Evolutionary conservation across 2,888 invertebrate genomes (phyloP).

Genomic region (Biston stratarius): DNA sequence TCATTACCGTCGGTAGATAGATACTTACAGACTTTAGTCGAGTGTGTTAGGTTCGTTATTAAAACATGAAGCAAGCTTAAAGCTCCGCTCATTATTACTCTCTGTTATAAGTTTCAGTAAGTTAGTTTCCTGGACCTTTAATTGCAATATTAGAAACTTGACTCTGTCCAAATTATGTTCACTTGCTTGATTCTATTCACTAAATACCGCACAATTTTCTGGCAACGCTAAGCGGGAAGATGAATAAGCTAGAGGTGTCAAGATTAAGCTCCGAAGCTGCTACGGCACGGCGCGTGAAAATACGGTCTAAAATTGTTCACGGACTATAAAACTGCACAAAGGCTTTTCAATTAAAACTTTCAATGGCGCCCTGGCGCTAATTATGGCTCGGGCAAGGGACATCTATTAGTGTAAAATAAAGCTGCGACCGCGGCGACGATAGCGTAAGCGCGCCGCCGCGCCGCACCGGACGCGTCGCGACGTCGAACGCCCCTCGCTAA

Average conservation of each 20-base stretch:
- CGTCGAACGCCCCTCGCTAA: conserved; percentile 65
- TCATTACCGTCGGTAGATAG: conserved; percentile 35
- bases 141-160: conserved; percentile 15
- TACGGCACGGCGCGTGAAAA: conserved; percentile 60
- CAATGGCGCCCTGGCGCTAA: conserved; percentile 79
- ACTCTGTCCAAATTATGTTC: conserved; percentile 9
- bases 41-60: conserved; percentile 24
- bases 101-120: conserved; percentile 26
- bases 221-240: conserved; percentile 7
- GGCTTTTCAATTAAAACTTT: conserved; percentile 86
- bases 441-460: conserved; percentile 29
- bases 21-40: conserved; percentile 14
- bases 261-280: conserved; percentile 59
- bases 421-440: conserved; percentile 53
- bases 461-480: conserved; percentile 54
- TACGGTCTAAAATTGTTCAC: conserved; percentile 76
- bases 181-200: conserved; percentile 15
- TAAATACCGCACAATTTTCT: conserved; percentile 2
- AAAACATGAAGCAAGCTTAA: conserved; percentile 32
- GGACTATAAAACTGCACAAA: conserved; percentile 82
- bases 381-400: conserved; percentile 72
- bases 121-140: conserved; percentile 3
- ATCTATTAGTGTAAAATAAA: conserved; percentile 73
- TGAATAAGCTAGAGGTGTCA: conserved; percentile 57
- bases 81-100: conserved; percentile 35